Evolutionary conservation across 2,797 vertebrate species (phyloP).

Genomic region (Lepus oiostolus): DNA sequence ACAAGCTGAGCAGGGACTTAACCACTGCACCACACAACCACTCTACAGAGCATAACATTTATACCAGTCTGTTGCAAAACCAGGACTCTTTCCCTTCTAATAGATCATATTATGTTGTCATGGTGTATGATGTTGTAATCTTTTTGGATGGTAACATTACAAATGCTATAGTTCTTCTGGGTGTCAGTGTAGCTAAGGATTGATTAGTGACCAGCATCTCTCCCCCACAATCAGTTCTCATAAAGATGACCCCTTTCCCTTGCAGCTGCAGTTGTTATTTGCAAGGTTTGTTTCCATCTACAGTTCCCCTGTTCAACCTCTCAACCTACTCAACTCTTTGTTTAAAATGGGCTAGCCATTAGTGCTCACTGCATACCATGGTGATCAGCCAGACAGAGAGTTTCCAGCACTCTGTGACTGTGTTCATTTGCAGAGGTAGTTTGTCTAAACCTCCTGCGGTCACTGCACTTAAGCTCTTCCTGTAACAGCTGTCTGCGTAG

Average conservation of each 20-base stretch:
- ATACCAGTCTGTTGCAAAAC: not conserved
- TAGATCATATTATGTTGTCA: not conserved
- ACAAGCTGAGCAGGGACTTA: no score
- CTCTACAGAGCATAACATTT: not conserved
- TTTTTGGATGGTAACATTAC: not conserved
- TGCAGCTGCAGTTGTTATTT: not conserved
- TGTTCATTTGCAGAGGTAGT: conserved; percentile 56
- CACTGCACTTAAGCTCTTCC: conserved; percentile 71
- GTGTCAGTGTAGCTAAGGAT: not conserved
- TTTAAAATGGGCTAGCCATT: conserved; percentile 40
- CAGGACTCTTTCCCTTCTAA: not conserved
- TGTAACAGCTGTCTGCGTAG: conserved; percentile 65
- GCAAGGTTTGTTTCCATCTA: not conserved
- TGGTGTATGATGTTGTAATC: not conserved
- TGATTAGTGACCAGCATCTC: not conserved
- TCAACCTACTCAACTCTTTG: not conserved
- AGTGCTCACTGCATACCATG: not conserved
- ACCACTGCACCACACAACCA: not conserved
- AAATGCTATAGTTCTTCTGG: not conserved
- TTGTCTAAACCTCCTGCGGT: conserved; percentile 68
- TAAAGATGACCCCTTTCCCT: not conserved
- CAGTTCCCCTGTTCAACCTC: not conserved
- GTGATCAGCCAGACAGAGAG: conserved; percentile 2
- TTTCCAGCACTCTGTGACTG: not conserved
- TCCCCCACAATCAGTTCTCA: not conserved